Conservation (phyloP, 1,140 invertebrate genomes). For the Aphelenchoides fujianensis region DNA sequence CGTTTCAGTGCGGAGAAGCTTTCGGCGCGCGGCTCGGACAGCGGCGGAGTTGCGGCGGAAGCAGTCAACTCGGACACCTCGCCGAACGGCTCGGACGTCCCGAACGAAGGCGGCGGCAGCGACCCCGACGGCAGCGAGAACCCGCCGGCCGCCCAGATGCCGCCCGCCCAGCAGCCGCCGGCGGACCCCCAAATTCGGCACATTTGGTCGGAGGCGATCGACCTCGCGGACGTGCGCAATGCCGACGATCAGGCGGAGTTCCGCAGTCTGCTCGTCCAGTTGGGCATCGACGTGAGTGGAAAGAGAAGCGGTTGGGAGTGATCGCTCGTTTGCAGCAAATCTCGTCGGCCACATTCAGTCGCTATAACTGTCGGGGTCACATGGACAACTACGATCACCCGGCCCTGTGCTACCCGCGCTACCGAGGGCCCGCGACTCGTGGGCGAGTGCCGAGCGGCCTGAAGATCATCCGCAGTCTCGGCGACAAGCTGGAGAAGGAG, state of each 20-base stretch:
- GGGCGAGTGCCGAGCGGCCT: conserved; percentile 49
- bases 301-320: conserved; percentile 3
- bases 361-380: conserved; percentile 55
- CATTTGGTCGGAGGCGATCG: conserved; percentile 53
- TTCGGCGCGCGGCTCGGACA: conserved; percentile 35
- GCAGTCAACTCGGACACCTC: conserved; percentile 1
- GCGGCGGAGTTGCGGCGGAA: background rate
- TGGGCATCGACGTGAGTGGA: conserved; percentile 51
- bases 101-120: background rate
- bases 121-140: conserved; percentile 17
- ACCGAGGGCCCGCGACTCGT: conserved; percentile 50
- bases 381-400: conserved; percentile 58
- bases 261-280: conserved; percentile 44
- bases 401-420: conserved; percentile 57
- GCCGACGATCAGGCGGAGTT: conserved; percentile 54
- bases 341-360: conserved; percentile 50
- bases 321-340: conserved; percentile 48
- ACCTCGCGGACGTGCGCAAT: conserved; percentile 48
- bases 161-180: background rate
- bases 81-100: background rate
- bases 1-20: conserved; percentile 43
- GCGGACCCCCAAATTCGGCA: conserved; percentile 46
- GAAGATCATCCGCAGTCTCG: conserved; percentile 56
- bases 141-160: background rate
- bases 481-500: conserved; percentile 58